Base-by-base conservation (phyloP, 2,888 invertebrate genomes). In the Crematogaster levior region DNA sequence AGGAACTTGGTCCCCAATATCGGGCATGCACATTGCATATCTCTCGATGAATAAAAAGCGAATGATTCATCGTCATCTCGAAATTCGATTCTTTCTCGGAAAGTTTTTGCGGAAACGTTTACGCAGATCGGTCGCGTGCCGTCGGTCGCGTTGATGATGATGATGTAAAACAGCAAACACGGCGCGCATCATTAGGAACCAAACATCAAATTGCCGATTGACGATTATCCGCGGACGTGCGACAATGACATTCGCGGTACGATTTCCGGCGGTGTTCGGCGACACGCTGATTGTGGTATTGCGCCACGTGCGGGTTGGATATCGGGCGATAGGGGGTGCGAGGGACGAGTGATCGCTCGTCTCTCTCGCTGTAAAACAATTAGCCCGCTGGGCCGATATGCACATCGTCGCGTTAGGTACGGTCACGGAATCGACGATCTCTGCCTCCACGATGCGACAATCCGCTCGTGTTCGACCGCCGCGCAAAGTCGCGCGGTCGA, bases 401-500 rank as follows among this genome's bases (percentile, higher is more conserved):
- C 30, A 43, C 58, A 43, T 48, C n/a, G 60, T 1, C 46, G 37
- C 18, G 43, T 2, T 56, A 66, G 56, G 43, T 34, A 6, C 46
- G 53, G 12, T 21, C 61, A 24, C 73, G 30, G n/a, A 58, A 40
- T 65, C 43, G 61, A 66, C 48, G 73, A 81, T 51, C 24, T 66
- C 72, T 46, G 37, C 18, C 65, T 51, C 34, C 65, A 30, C 56
- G 43, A 34, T n/a, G 51, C 6, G 43, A 60, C 68, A 63, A 84
- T 61, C 7, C 61, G 63, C 40, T n/a, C 73, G 77, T 58, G 75
- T 83, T 51, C 72, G 61, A 18, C 61, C 34, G 34, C 34, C 7
- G 34, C 58, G 77, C 40, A 83, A 84, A 79, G 83, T 79, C 66
- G 60, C 53, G 30, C 82, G 51, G 53, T 6, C 60, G 43, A n/a